Conservation (phyloP, 1,140 invertebrate species). For the Stegodyphus mimosarum region DNA sequence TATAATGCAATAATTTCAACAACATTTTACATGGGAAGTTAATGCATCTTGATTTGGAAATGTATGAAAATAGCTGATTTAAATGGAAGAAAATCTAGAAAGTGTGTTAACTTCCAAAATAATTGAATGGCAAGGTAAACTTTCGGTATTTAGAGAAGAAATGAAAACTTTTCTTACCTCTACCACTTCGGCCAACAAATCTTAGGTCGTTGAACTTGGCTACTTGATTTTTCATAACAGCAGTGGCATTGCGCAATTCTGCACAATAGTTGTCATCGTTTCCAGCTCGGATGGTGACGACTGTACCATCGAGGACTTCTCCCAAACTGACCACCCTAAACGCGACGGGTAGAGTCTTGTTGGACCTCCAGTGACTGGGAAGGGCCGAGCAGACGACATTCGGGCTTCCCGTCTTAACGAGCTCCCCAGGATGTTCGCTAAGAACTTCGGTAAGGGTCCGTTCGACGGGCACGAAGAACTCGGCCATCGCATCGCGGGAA, state of each 20-base stretch:
- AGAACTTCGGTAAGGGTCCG: constrained; percentile 84
- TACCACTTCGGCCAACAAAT: constrained; percentile 96
- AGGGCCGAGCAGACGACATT: constrained; percentile 65
- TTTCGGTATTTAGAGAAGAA: background rate
- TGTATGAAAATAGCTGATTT: no score
- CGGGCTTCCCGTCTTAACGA: constrained; percentile 65
- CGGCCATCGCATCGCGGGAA: constrained; percentile 53
- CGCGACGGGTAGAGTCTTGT: constrained; percentile 93
- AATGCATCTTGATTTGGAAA: no score
- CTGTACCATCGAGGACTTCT: constrained; percentile 93
- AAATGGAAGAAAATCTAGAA: no score
- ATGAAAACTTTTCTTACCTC: constrained; percentile 78
- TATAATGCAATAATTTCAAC: no score
- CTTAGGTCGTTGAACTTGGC: constrained; percentile 97
- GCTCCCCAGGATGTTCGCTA: constrained; percentile 77
- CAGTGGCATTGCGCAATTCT: constrained; percentile 91
- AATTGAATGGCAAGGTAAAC: no score
- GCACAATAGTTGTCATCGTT: constrained; percentile 98
- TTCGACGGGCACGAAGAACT: constrained; percentile 62
- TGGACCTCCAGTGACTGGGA: constrained; percentile 76
- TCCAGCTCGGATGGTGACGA: constrained; percentile 91
- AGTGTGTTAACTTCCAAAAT: no score
- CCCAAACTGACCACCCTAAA: constrained; percentile 94
- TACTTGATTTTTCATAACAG: constrained; percentile 96
- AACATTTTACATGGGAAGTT: no score